Evolutionary conservation across 2,797 vertebrate species (phyloP).

Genomic region (Hypotaenidia okinawae): DNA sequence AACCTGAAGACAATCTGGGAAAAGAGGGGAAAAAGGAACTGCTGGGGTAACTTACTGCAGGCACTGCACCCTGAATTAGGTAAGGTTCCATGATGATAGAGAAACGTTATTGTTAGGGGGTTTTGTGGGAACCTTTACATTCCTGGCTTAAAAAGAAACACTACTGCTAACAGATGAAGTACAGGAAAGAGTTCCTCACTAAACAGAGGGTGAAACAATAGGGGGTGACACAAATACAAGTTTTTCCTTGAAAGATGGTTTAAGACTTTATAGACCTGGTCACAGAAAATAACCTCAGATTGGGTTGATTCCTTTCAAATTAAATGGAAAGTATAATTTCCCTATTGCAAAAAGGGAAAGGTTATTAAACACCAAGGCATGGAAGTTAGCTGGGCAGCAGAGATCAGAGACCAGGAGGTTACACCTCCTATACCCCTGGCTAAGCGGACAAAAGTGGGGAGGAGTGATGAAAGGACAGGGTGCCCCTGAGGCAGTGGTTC

Average conservation of each 20-base stretch:
- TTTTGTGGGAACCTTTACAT: neutral
- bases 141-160: neutral
- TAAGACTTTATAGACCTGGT: neutral
- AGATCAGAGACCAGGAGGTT: neutral
- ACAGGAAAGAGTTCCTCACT: neutral
- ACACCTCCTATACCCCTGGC: neutral
- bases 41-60: neutral
- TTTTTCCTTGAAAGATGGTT: neutral
- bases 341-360: neutral
- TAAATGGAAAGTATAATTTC: neutral
- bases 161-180: neutral
- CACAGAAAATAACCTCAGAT: neutral
- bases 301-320: neutral
- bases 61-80: neutral
- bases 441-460: neutral
- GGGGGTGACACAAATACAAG: neutral
- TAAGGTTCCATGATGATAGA: neutral
- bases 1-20: neutral
- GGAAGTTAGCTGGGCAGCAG: neutral
- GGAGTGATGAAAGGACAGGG: accelerated
- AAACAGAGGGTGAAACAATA: neutral
- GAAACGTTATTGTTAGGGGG: neutral
- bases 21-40: neutral
- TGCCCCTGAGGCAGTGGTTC: neutral
- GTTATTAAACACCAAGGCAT: neutral